phyloP scores from a whole-genome alignment of 2,888 invertebrate species.

The Ormyrus labotus region DNA sequence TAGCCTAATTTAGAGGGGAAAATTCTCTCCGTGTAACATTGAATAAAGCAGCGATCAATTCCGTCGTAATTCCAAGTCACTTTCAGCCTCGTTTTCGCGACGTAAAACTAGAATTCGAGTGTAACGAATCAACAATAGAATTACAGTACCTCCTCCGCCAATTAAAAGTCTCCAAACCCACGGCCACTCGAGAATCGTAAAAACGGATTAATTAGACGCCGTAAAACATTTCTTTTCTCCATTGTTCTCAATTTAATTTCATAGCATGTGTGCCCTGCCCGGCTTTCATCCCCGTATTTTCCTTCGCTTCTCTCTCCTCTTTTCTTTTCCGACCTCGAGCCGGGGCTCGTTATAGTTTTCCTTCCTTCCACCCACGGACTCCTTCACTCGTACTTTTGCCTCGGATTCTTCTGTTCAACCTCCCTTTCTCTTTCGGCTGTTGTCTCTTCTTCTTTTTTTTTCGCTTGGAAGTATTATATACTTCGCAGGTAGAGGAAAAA shows the following conservation, averaged over 20 bases:
- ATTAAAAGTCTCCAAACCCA: neutral
- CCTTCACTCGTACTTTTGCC: neutral
- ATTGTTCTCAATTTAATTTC: slow-evolving; percentile 16
- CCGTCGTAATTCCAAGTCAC: too few relatives aligned
- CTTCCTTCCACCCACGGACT: neutral
- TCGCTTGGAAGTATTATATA: neutral
- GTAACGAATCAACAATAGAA: too few relatives aligned
- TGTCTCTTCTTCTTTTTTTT: neutral
- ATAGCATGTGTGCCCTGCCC: neutral
- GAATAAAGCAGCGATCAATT: too few relatives aligned
- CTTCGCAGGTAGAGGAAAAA: too few relatives aligned
- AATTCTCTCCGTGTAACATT: too few relatives aligned
- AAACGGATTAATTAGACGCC: slow-evolving; percentile 5
- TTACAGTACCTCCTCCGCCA: too few relatives aligned
- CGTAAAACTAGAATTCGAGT: too few relatives aligned
- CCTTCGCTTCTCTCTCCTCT: neutral
- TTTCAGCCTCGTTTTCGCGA: too few relatives aligned
- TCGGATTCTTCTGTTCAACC: neutral
- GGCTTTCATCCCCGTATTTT: neutral
- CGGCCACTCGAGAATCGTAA: neutral
- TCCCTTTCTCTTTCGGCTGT: neutral
- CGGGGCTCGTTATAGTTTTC: neutral
- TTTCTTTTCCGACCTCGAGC: neutral
- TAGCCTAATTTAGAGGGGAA: too few relatives aligned
- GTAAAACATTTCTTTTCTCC: neutral